phyloP scores from a whole-genome alignment of 1,140 invertebrate genomes.

The Anthonomus grandis region DNA sequence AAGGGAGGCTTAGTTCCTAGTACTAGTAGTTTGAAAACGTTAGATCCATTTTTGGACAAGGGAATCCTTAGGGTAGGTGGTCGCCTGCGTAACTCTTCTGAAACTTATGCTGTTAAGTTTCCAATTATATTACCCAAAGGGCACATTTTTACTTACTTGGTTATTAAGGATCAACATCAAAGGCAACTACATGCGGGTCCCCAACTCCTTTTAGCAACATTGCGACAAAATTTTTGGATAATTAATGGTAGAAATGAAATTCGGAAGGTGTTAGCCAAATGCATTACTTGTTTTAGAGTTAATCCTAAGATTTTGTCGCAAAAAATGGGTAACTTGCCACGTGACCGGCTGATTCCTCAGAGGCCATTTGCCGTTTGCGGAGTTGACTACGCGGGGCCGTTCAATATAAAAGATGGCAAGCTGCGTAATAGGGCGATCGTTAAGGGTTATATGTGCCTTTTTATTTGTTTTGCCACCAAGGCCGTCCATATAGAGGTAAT shows the following conservation, averaged over 20 bases:
- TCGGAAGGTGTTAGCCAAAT: conserved; percentile 1
- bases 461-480: background rate
- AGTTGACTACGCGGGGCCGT: background rate
- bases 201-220: conserved; percentile 24
- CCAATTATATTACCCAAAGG: conserved; percentile 46
- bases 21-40: background rate
- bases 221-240: conserved; percentile 28
- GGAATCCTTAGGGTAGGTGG: conserved; percentile 47
- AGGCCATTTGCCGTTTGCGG: conserved; percentile 31
- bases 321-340: conserved; percentile 12
- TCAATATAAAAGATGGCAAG: background rate
- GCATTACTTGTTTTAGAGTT: conserved; percentile 15
- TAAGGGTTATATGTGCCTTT: background rate
- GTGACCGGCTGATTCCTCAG: background rate
- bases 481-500: background rate
- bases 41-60: conserved; percentile 42
- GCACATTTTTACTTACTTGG: conserved; percentile 18
- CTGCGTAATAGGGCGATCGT: background rate
- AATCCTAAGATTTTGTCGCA: conserved; percentile 19
- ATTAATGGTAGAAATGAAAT: conserved; percentile 19
- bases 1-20: background rate
- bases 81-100: conserved; percentile 32
- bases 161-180: conserved; percentile 27
- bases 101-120: conserved; percentile 44
- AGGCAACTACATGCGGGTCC: conserved; percentile 35